Base-by-base conservation (phyloP, 2,888 invertebrate genomes). In the Eucera pruinosa region DNA sequence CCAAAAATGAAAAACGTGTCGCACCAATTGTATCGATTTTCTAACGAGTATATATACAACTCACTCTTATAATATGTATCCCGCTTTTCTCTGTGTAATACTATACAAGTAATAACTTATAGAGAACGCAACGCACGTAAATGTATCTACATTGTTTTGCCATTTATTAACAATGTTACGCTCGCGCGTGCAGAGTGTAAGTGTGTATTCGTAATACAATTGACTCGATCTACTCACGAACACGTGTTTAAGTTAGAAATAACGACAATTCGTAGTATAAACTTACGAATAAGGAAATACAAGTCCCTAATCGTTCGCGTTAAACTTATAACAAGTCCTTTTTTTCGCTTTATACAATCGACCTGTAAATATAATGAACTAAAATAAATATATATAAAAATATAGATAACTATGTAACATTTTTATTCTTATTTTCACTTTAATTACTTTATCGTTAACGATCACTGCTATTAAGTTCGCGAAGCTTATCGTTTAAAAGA, bases 11-110 rank as follows among this genome's bases (percentile, higher is more conserved):
- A 57, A 68, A 68, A 30, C 13, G 9, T 61, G 30, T 57, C n/a
- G 36, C 54, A 39, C 20, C 45, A 62, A 68, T 74, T 65, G 33
- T 75, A 78, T 78, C 54, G 75, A 76, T 76, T 73, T 67, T 73
- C 30, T 33, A 54, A 55, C 39, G 30, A 60, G 18, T 60, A 30
- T n/a, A n/a, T 23, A 20, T 50, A 45, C 15, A 25, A 62, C 36
- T 72, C 48, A 33, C 20, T 36, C 36, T 68, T 27, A 7, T 43
- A 55, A 25, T 61, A 41, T 52, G 54, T n/a, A n/a, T 30, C 30
- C 23, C 27, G n/a, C 2, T 45, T 13, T 30, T 5, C 15, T 27
- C 25, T 54, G 4, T 47, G 18, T 27, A 48, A 74, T 15, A 33
- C n/a, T 70, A 55, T 47, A 55, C 11, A 23, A 62, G 23, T 39